Base-by-base conservation (phyloP, 2,888 invertebrate genomes). In the Apamea anceps region DNA sequence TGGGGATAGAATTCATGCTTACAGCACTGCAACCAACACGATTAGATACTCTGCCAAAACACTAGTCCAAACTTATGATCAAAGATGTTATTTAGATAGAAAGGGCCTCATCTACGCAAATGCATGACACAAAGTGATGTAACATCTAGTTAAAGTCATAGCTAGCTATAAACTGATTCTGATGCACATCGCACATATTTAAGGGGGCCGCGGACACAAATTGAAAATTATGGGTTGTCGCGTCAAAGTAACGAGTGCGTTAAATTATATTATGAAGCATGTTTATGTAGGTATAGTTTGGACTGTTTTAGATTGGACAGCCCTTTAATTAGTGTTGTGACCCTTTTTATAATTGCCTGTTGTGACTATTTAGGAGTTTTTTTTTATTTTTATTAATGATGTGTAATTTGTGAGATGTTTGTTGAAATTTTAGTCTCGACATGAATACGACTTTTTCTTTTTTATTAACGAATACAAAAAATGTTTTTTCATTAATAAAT, bases 201-300 rank as follows among this genome's bases (percentile, higher is more conserved):
- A 95, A 93, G 93, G 93, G 93, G 93, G 91, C 89, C 89, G 91
- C 90, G 90, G 94, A 94, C 95, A 93, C 96, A 96, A 96, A 96
- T 96, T 96, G 96, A 94, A 96, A 96, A 92, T 96, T 96, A 96
- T 93, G 94, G 94, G 92, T 91, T 93, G 93, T 93, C 93, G 93
- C 92, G 72, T 92, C 92, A 82, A 88, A 87, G 92, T 94, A 95
- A 94, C 95, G 94, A 94, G 94, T 89, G 89, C 91, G 88, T 91
- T 93, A 93, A 93, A 93, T 92, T 93, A 91, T 91, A 91, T 90
- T 88, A 90, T 86, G 84, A 85, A 88, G 83, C 88, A 87, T 91
- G 90, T 91, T 91, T 92, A 91, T 92, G 90, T 87, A n/a, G n/a
- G n/a, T n/a, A 73, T 79, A 77, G 80, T 72, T 79, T 81, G 76